Evolutionary conservation across 2,797 vertebrate species (phyloP), one percentile per base, ranked within the genome.

Genomic region (Lithobates sylvaticus): DNA sequence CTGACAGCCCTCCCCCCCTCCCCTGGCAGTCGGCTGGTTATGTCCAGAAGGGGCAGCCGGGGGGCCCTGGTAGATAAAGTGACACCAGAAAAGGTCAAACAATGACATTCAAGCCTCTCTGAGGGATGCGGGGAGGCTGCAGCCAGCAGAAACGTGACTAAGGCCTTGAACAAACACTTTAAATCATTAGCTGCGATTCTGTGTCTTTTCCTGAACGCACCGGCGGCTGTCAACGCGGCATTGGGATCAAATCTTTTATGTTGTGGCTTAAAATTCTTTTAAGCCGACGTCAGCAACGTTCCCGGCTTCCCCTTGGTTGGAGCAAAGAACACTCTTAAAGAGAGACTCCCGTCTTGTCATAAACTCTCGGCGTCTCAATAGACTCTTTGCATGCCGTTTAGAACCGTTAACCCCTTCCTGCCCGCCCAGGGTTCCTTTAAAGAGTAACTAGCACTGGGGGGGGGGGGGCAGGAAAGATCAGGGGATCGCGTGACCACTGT

Each of bases 31-130:
- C 16, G 32, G 21, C 27, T 29, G 34, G 44, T 71, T 70, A 47
- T 10, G 67, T 65, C 21, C 39, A 26, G 64, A 42, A 42, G 32
- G 32, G 26, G 8, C 58, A 76, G 8, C 12, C 21, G 29, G 29
- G 23, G 34, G 27, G 54, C 26, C 13, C 68, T 23, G 18, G 70
- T 26, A 75, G 70, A 84, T 87, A 74, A 74, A 42, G 61, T 87
- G 76, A 87, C 86, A 79, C 5, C 3, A 26, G 26, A 84, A 84
- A 87, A 87, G 86, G 86, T 87, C 86, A 87, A 13, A 47, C 61
- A 39, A 71, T 84, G 86, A 87, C 86, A 74, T 87, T 87, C 81
- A 84, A 58, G n/a, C 44, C 67, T 36, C 70, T 67, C 54, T 58
- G 21, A 47, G 16, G 12, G 61, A 73, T 68, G 23, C 26, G 36